A percentile compares a stretch with the other conserved stretches of the same genome.
Evolutionary conservation across 2,797 vertebrate species (phyloP).

Genomic region (Poeciliopsis gracilis): DNA sequence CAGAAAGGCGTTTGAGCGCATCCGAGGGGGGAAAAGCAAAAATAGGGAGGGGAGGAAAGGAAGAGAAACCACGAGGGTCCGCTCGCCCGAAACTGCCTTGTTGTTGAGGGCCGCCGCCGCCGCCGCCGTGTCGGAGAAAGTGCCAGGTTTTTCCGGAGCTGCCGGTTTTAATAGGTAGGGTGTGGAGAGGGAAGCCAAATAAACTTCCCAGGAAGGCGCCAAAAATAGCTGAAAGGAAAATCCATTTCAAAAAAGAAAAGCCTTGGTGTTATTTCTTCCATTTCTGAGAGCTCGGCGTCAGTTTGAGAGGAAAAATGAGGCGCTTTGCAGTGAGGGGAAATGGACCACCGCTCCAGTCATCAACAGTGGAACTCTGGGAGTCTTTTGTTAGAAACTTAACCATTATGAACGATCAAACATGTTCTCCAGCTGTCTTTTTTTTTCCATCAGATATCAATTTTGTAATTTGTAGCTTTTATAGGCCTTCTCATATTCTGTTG

Average conservation of each 20-base stretch:
- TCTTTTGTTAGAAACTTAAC: slow-evolving; percentile 15
- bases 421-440: neutral
- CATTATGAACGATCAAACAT: neutral
- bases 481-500: neutral
- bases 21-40: neutral
- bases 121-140: slow-evolving; percentile 13
- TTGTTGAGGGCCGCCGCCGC: slow-evolving; percentile 24
- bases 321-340: slow-evolving; percentile 32
- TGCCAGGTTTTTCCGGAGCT: slow-evolving; percentile 36
- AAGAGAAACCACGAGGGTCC: slow-evolving; percentile 4
- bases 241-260: slow-evolving; percentile 50
- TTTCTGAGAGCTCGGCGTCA: slow-evolving; percentile 20
- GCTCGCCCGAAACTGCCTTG: slow-evolving; percentile 17
- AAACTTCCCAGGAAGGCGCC: slow-evolving; percentile 59
- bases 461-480: neutral
- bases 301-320: slow-evolving; percentile 32
- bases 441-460: neutral
- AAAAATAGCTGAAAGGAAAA: slow-evolving; percentile 60
- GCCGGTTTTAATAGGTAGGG: slow-evolving; percentile 62
- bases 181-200: slow-evolving; percentile 57
- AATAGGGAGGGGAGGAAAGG: neutral
- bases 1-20: slow-evolving; percentile 2
- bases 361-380: slow-evolving; percentile 9
- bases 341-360: slow-evolving; percentile 17
- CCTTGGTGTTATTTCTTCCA: slow-evolving; percentile 40